Conservation (phyloP, 2,113 vertebrate species). For the Emydura subglobosa region DNA sequence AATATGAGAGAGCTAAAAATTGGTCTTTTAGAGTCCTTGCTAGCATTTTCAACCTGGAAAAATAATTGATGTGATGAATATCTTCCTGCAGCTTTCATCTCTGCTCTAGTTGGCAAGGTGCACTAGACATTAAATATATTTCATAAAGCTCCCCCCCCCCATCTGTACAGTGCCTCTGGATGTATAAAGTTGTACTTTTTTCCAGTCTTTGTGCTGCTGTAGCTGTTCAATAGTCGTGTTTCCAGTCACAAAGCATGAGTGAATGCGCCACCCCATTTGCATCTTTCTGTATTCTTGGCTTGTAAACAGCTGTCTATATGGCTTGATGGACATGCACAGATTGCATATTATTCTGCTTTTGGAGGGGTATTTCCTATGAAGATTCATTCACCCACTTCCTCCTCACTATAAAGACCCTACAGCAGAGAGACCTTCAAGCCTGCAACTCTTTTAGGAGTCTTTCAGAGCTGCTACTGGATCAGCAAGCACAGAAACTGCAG, state of each 20-base stretch:
- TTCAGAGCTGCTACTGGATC: fast-evolving
- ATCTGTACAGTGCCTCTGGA: slow-evolving; percentile 34
- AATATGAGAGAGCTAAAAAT: neutral
- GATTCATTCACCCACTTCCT: neutral
- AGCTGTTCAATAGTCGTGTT: slow-evolving; percentile 32
- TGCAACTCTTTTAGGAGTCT: neutral
- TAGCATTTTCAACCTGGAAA: slow-evolving; percentile 23
- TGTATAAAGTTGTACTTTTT: neutral
- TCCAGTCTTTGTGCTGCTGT: slow-evolving; percentile 9
- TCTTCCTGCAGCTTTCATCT: neutral
- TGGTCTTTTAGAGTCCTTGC: neutral
- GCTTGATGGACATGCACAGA: slow-evolving; percentile 15
- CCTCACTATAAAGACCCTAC: neutral
- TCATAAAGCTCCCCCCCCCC: neutral
- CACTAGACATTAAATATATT: neutral
- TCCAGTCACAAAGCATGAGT: slow-evolving; percentile 29
- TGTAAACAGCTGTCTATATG: slow-evolving; percentile 52
- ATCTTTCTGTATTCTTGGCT: slow-evolving; percentile 22
- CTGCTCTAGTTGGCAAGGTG: neutral
- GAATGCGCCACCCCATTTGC: neutral
- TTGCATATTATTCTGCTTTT: neutral
- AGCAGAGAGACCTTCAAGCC: neutral
- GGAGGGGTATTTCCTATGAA: neutral
- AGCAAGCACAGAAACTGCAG: neutral
- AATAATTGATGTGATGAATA: neutral